Base-by-base conservation (phyloP, 2,797 vertebrate genomes). In the Avahi laniger region DNA sequence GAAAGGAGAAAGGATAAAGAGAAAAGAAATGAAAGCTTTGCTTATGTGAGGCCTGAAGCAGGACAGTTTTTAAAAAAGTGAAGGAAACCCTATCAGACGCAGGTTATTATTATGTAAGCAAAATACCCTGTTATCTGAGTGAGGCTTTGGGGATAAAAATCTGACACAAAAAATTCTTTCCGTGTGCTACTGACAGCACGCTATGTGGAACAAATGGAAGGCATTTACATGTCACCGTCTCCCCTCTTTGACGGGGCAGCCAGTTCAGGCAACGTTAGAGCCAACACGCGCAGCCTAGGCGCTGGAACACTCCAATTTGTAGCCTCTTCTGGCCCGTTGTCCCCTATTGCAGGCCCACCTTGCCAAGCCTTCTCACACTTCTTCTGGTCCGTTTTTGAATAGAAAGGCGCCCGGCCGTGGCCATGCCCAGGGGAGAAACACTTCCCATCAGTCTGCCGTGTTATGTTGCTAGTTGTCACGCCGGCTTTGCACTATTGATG, bases 141-240 rank as follows among this genome's bases (percentile, higher is more conserved):
- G 91, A 94, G 83, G 63, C 65, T 97, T 94, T 95, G 0, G 12
- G 94, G 67, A 93, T 97, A 82, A 96, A 97, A 92, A 90, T 38
- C 94, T 93, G 97, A 96, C 95, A 93, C 76, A 43, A 30, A 97
- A 97, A 97, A 96, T 97, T 84, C 91, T 96, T 98, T 96, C 96
- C 38, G 18, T 92, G 89, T 85, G 96, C 89, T 79, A 22, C 91
- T 95, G 75, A 97, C 75, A 41, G 59, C 72, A 52, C 17, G 2
- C 28, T 2, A 93, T 52, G 70, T 18, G 3, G 38, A 92, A 79
- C 94, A 76, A 96, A 94, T 95, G 97, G 89, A 97, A 97, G 63
- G 48, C 80, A 96, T 96, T 97, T 97, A 57, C 79, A 89, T 94
- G 94, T 96, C 93, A 93, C 67, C 73, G 61, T 2, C 69, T 92